Evolutionary conservation across 2,888 invertebrate genomes (phyloP).

Genomic region (Spodoptera picta): DNA sequence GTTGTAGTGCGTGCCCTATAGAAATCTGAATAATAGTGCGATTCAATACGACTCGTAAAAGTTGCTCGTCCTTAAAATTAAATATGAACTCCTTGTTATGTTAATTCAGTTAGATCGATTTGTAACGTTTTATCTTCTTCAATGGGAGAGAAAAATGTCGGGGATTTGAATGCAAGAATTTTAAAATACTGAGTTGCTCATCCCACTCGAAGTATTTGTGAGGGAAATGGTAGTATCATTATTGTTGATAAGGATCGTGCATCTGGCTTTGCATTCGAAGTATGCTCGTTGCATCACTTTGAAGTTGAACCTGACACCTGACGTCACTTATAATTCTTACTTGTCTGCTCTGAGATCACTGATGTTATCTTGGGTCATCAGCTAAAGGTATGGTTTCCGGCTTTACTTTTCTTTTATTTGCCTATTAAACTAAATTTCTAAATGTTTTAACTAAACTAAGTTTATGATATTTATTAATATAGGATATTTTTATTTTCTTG

Average conservation of each 20-base stretch:
- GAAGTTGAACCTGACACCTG: slow-evolving; percentile 37
- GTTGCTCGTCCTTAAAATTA: slow-evolving; percentile 49
- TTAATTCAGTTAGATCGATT: slow-evolving; percentile 40
- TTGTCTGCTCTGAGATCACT: slow-evolving; percentile 23
- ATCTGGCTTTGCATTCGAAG: slow-evolving; percentile 32
- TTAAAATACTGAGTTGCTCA: slow-evolving; percentile 22
- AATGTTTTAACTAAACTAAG: no score
- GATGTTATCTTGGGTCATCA: slow-evolving; percentile 38
- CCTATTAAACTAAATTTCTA: not conserved
- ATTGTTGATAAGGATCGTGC: slow-evolving; percentile 42
- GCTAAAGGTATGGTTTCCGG: slow-evolving; percentile 1
- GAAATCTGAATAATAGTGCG: slow-evolving; percentile 53
- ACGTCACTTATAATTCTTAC: slow-evolving; percentile 35
- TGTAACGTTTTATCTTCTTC: slow-evolving; percentile 22
- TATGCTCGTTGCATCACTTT: slow-evolving; percentile 34
- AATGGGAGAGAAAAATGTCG: slow-evolving; percentile 15
- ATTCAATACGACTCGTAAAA: slow-evolving; percentile 51
- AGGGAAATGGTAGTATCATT: slow-evolving; percentile 29
- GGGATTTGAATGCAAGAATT: slow-evolving; percentile 44
- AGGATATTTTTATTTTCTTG: no score
- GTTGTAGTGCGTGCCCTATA: slow-evolving; percentile 61
- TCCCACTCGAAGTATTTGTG: slow-evolving; percentile 39
- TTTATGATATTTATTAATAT: no score
- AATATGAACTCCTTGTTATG: slow-evolving; percentile 47
- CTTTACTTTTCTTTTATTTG: not conserved